Percentiles rank a stretch among this genome's conserved stretches.
These are phyloP conservation scores for Steatornis caripensis DNA, from an alignment of 2,113 vertebrate genomes.

Conservation along the genomic window DNA sequence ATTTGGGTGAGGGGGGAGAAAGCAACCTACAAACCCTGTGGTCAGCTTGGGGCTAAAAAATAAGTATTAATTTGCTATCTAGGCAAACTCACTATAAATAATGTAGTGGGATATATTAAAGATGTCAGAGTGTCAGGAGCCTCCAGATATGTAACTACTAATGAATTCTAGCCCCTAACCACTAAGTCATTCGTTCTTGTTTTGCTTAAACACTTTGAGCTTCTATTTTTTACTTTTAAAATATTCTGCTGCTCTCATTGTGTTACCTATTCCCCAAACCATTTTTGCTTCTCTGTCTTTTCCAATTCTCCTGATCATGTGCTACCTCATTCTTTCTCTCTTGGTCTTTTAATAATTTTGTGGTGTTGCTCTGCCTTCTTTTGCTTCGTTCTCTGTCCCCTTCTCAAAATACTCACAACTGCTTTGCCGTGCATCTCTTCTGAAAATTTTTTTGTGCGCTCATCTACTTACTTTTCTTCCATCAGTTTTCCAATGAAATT, in stretches of 20 bases:
- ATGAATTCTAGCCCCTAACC: background rate
- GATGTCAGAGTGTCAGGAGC: background rate
- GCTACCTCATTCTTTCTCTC: background rate
- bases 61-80: background rate
- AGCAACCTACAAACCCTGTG: background rate
- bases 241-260: background rate
- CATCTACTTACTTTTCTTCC: background rate
- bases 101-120: background rate
- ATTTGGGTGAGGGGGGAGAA: fast-evolving
- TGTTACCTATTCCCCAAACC: background rate
- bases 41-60: background rate
- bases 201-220: background rate
- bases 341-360: background rate
- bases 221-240: background rate
- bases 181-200: background rate
- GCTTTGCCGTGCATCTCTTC: background rate
- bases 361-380: background rate
- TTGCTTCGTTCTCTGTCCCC: background rate
- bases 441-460: background rate
- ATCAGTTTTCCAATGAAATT: background rate
- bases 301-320: background rate
- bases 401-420: background rate
- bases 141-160: background rate
- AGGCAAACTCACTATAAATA: background rate
- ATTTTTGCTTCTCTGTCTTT: background rate